Base-by-base conservation (phyloP, 2,113 vertebrate species). In the Coptodon bakossiorum region DNA sequence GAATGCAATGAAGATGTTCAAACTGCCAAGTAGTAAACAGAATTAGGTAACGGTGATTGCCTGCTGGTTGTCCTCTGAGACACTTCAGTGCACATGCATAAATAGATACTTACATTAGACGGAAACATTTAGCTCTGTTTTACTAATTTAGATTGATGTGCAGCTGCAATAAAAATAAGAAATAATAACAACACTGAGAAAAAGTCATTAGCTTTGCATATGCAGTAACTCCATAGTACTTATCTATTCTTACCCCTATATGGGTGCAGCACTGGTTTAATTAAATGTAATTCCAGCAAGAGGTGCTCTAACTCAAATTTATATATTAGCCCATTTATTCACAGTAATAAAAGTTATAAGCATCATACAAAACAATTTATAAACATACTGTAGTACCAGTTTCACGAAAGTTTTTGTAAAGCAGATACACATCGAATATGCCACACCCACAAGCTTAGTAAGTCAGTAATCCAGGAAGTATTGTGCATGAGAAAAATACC, bases 71-170 rank as follows among this genome's bases (percentile, higher is more conserved):
- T 29, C 38, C 5, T 73, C 5, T 16, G 13, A 1, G 8, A 73
- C 34, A 38, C 19, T n/a, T 22, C 17, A 66, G 61, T 2, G 5
- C 34, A 38, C 19, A 40, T 40, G 38, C n/a, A 24, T 22, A 68
- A 40, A 45, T 9, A 48, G 14, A 73, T 11, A 22, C 9, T 71
- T 43, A 43, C 7, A 71, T 71, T 71, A 71, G n/a, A 71, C 3
- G 16, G 12, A 5, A 45, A 17, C 40, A 68, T 13, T 16, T 16
- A 14, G 40, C 14, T 1, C 8, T 6, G 0, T 73, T 29, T 29
- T 3, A 73, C 66, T 43, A 4, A 24, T 71, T 14, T 71, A 0
- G n/a, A 43, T 48, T 45, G 11, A 45, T 0, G 0, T 76, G 43
- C 9, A 76, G 2, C 6, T 48, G 68, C 43, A 1, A 17, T 73